Percentiles rank a stretch among this genome's conserved stretches.
These are phyloP conservation scores for Eupithecia tripunctaria DNA, from an alignment of 2,888 invertebrate genomes.

Conservation along the genomic window DNA sequence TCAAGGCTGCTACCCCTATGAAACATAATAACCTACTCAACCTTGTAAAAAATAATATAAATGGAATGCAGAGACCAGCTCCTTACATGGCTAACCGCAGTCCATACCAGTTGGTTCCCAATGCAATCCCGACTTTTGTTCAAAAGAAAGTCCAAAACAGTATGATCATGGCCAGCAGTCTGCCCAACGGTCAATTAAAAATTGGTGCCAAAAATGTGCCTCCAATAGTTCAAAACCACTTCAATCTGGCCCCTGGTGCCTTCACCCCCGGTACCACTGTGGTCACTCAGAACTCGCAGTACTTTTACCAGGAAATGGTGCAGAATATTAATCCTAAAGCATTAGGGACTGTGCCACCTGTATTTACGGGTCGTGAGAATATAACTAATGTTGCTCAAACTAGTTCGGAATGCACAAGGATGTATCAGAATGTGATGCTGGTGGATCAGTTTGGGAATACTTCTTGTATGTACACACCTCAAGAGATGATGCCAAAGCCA, in stretches of 20 bases:
- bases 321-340: conserved; percentile 77
- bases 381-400: conserved; percentile 70
- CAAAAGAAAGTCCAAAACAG: conserved; percentile 78
- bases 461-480: conserved; percentile 76
- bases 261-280: conserved; percentile 75
- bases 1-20: conserved; percentile 61
- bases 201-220: conserved; percentile 62
- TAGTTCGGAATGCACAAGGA: conserved; percentile 53
- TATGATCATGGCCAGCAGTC: conserved; percentile 71
- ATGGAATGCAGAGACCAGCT: conserved; percentile 55
- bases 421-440: conserved; percentile 81
- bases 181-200: conserved; percentile 60
- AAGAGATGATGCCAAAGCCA: conserved; percentile 64
- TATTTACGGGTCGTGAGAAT: conserved; percentile 67
- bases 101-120: conserved; percentile 56
- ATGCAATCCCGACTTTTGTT: conserved; percentile 67
- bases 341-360: conserved; percentile 71
- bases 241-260: conserved; percentile 63
- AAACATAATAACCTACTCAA: conserved; percentile 69
- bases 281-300: conserved; percentile 78
- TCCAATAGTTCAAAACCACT: conserved; percentile 62
- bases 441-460: conserved; percentile 77
- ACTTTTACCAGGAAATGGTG: conserved; percentile 80
- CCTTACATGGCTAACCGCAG: conserved; percentile 59
- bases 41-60: conserved; percentile 69